Conservation (phyloP, 2,797 vertebrate genomes). For the Propithecus perrieri region DNA sequence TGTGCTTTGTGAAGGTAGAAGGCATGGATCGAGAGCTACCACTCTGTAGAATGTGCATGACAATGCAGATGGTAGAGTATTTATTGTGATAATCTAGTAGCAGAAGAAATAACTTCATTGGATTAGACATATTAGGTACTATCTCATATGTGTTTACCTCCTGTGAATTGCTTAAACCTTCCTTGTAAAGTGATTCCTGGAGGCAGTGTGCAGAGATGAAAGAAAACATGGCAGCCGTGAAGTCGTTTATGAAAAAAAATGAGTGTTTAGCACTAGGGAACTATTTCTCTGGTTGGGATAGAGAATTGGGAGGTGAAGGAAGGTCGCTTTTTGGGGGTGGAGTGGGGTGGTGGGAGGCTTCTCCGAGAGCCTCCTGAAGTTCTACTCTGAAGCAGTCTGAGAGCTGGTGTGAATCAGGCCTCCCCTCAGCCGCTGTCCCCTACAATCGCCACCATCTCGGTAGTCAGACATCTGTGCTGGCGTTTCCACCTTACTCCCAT, state of each 20-base stretch:
- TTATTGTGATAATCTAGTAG: not conserved
- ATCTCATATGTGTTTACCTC: too few relatives aligned
- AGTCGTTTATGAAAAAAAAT: not conserved
- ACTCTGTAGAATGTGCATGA: not conserved
- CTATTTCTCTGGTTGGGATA: not conserved
- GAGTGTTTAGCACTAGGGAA: not conserved
- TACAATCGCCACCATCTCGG: fast-evolving
- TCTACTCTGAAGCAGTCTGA: not conserved
- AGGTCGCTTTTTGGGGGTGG: not conserved
- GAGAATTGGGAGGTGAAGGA: not conserved
- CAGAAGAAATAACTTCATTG: not conserved
- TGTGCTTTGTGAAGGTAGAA: not conserved
- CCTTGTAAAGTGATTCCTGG: not conserved
- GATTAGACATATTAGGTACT: not conserved
- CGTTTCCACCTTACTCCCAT: not conserved
- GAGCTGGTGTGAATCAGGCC: not conserved
- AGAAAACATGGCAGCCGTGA: not conserved
- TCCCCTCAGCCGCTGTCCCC: not conserved
- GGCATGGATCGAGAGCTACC: fast-evolving
- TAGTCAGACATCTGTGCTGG: not conserved
- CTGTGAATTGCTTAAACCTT: not conserved
- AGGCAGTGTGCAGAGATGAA: not conserved
- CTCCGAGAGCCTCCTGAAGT: not conserved
- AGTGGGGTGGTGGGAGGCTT: not conserved
- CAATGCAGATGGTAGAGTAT: too few relatives aligned